Conservation (phyloP, 2,113 vertebrate genomes). For the Gorsachius goisagi region DNA sequence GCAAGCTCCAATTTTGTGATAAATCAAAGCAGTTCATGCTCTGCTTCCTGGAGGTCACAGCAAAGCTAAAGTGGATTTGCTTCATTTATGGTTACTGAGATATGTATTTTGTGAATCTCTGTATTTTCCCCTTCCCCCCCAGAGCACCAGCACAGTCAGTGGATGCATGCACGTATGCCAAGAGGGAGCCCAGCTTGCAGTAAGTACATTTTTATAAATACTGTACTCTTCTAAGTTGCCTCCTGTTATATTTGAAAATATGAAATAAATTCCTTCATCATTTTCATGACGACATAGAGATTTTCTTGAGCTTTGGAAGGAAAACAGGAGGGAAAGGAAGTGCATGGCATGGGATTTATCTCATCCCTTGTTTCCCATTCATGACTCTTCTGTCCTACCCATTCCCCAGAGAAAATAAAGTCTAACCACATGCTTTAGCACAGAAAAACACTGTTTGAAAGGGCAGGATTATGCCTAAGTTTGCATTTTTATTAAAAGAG, state of each 20-base stretch:
- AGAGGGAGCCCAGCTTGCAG: background rate
- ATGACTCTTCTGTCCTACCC: background rate
- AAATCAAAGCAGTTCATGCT: constrained; percentile 67
- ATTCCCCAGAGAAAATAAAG: background rate
- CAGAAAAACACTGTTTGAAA: background rate
- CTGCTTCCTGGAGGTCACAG: constrained; percentile 62
- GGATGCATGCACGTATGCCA: background rate
- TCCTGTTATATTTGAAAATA: background rate
- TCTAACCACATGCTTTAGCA: background rate
- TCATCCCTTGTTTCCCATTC: background rate
- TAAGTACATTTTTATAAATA: background rate
- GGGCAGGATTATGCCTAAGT: background rate
- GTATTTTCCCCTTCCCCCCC: background rate
- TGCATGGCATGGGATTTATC: background rate
- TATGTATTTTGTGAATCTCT: constrained; percentile 35
- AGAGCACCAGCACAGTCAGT: background rate
- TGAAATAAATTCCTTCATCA: background rate
- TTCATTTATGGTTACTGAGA: constrained; percentile 46
- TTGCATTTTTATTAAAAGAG: background rate
- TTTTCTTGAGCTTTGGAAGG: background rate
- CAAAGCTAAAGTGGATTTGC: constrained; percentile 62
- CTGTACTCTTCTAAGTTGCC: background rate
- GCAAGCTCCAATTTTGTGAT: constrained; percentile 64
- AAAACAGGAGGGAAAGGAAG: background rate
- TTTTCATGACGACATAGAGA: background rate